Base-by-base conservation (phyloP, 2,113 vertebrate species). In the Melanotaenia duboulayi region DNA sequence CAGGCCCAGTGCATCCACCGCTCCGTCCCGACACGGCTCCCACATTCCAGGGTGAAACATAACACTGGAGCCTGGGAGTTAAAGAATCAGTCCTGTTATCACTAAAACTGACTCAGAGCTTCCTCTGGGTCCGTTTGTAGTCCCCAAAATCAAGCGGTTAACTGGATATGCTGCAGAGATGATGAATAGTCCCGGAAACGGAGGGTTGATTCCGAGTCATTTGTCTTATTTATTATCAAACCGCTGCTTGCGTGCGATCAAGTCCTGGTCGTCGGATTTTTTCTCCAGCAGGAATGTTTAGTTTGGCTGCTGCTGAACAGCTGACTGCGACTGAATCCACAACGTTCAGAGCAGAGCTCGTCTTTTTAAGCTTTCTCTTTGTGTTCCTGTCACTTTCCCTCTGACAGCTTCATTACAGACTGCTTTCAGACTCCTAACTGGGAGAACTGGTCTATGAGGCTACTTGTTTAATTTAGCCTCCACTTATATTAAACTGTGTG, bases 391-490 rank as follows among this genome's bases (percentile, higher is more conserved):
- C 46, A 13, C 60, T 28, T n/a, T 14, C 10, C 35, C 54, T 64
- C 61, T 17, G 48, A 52, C 64, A 0, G 57, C 84, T 89, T 79
- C 87, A 86, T 90, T 89, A 91, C 74, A 0, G 87, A 90, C 80
- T 81, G 83, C 84, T 80, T 88, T 87, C 80, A 84, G 91, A 89
- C 32, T 9, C 32, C 32, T 5, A 35, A 35, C 32, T 35, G 19
- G 60, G 87, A 88, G 90, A 87, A 72, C 74, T 60, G 62, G 68
- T 62, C 52, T 79, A 80, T 86, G 84, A 85, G 85, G 70, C 87
- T 7, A 35, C 8, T 6, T 87, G 85, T 92, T 90, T 88, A 88
- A 88, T 92, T 90, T 90, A 78, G 55, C 74, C 13, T 11, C 39
- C 39, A 42, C 37, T 39, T 11, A 39, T 11, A 10, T 8, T 2